Evolutionary conservation across 2,113 vertebrate genomes (phyloP), one percentile per base, ranked within the genome.

Genomic region (Gymnarchus niloticus): DNA sequence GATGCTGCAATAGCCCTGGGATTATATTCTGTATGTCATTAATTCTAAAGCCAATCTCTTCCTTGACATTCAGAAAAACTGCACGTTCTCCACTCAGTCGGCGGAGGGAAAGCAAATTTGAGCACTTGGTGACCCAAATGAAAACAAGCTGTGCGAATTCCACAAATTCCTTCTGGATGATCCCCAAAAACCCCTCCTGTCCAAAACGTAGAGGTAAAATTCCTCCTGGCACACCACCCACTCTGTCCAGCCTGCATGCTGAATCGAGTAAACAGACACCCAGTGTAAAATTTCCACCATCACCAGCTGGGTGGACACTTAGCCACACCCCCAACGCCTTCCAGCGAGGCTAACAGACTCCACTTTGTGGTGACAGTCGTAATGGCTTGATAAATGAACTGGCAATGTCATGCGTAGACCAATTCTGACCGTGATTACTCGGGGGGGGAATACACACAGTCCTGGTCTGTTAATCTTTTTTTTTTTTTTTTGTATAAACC

Each of bases 101-200:
- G 54, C 6, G 0, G 28, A n/a, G 23, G 52, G 46, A 61, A 12
- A 49, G 51, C 83, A 83, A 69, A 56, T 57, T 57, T 54, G 19
- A n/a, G 37, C 33, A n/a, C 17, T 56, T 6, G 12, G 54, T 17
- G 44, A 37, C 69, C 56, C 25, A 83, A 77, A 85, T 85, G 52
- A 33, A 87, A 25, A 56, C 56, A 52, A 82, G 84, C 85, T 85
- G 89, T 49, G 10, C n/a, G n/a, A 61, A 88, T 89, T 88, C 85
- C 88, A 48, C 28, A 84, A 85, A 88, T 88, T 77, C 82, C 59
- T 59, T 52, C 56, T 6, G 44, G 61, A 69, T 73, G 83, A 84
- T 46, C 49, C 52, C 41, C 85, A 52, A 88, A 89, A 86, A 82
- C n/a, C 44, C 17, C 87, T 81, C 85, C 69, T 61, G 85, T 85